These are phyloP conservation scores for Epinephelus awoara DNA, from an alignment of 2,797 vertebrate species.

Conservation along the genomic window DNA sequence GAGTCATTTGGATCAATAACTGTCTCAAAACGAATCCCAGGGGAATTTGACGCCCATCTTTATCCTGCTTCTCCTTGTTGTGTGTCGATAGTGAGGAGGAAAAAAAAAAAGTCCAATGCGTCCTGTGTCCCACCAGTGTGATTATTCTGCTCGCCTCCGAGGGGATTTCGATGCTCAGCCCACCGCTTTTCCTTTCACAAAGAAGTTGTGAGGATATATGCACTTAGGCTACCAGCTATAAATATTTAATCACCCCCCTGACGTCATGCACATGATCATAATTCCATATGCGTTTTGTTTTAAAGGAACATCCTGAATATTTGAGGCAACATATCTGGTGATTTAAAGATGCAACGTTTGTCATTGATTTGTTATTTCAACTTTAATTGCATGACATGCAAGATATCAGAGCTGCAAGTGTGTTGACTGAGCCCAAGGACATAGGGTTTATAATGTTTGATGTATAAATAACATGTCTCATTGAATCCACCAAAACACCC, in stretches of 20 bases:
- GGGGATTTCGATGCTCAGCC: slow-evolving; percentile 43
- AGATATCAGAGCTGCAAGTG: not conserved
- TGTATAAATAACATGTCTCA: not conserved
- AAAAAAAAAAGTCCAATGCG: slow-evolving; percentile 38
- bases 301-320: slow-evolving; percentile 72
- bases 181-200: slow-evolving; percentile 64
- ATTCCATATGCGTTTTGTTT: slow-evolving; percentile 75
- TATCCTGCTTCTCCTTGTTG: slow-evolving; percentile 1
- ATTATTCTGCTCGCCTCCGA: slow-evolving; percentile 39
- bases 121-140: slow-evolving; percentile 36
- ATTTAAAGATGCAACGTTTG: not conserved
- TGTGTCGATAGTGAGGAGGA: not conserved
- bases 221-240: slow-evolving; percentile 64
- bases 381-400: not conserved
- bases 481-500: not conserved
- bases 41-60: slow-evolving; percentile 29
- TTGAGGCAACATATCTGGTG: slow-evolving; percentile 6
- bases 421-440: not conserved
- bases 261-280: slow-evolving; percentile 88
- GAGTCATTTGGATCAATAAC: slow-evolving; percentile 22
- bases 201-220: slow-evolving; percentile 77
- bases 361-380: not conserved
- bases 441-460: not conserved
- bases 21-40: slow-evolving; percentile 37
- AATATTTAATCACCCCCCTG: slow-evolving; percentile 89